Conservation (phyloP, 2,888 invertebrate species). For the Drosophila leonis region DNA sequence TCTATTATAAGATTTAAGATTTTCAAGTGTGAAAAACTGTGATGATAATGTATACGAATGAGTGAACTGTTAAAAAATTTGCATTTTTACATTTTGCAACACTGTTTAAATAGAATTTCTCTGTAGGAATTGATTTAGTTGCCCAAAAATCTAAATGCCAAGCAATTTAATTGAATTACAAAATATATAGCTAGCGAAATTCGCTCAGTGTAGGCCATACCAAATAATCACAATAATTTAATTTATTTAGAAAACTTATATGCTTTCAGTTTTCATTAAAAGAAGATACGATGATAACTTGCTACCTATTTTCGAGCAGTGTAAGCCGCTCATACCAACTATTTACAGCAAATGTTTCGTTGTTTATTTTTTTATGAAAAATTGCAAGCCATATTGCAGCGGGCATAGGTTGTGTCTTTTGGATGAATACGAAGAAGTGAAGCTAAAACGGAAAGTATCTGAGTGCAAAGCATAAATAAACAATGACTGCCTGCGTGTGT, state of each 20-base stretch:
- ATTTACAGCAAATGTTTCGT: constrained; percentile 14
- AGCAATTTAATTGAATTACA: too few relatives aligned
- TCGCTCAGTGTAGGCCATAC: background rate
- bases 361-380: constrained; percentile 34
- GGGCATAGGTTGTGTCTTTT: constrained; percentile 18
- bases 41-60: background rate
- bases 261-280: too few relatives aligned
- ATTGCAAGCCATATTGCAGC: constrained; percentile 38
- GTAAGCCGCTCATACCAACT: constrained; percentile 15
- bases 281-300: background rate
- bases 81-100: background rate
- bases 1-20: background rate
- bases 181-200: too few relatives aligned
- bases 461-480: constrained; percentile 41
- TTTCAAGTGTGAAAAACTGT: background rate
- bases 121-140: too few relatives aligned
- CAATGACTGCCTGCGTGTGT: background rate
- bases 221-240: background rate
- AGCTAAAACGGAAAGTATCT: constrained; percentile 25
- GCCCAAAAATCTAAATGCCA: too few relatives aligned
- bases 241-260: too few relatives aligned
- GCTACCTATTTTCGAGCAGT: constrained; percentile 1
- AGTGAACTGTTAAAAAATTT: constrained; percentile 5
- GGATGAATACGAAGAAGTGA: constrained; percentile 31
- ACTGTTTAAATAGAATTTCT: too few relatives aligned